These are phyloP conservation scores for Anoncus sp. DNA, from an alignment of 2,888 invertebrate species.

Conservation along the genomic window DNA sequence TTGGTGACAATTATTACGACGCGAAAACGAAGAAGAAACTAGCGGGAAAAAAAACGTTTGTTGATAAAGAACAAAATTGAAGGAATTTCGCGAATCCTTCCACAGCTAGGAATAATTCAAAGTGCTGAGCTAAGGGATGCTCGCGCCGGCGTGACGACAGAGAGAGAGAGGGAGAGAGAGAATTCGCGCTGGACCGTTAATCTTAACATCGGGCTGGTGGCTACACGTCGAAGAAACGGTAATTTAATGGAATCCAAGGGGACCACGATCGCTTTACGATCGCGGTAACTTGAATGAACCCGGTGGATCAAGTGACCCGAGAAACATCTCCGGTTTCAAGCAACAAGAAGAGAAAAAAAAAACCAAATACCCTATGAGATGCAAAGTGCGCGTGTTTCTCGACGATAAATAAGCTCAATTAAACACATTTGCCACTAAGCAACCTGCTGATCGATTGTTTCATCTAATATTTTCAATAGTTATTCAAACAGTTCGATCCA, in stretches of 20 bases:
- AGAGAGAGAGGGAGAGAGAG: constrained; percentile 5
- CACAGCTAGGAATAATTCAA: not conserved
- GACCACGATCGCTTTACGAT: constrained; percentile 41
- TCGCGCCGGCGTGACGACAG: constrained; percentile 45
- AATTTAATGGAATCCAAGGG: constrained; percentile 42
- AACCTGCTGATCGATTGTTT: constrained; percentile 18
- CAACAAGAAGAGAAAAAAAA: not conserved
- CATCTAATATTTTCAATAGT: not conserved
- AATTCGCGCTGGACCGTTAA: constrained; percentile 8
- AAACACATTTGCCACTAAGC: not conserved
- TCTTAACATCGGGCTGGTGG: constrained; percentile 29
- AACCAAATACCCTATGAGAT: constrained; percentile 14
- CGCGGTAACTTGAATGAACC: constrained; percentile 17
- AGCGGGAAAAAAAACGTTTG: not conserved
- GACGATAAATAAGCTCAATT: constrained; percentile 14
- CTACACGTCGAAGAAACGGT: constrained; percentile 37
- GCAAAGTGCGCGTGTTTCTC: constrained; percentile 21
- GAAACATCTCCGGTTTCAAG: not conserved
- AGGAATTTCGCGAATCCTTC: not conserved
- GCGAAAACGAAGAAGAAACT: not conserved
- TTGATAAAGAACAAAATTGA: not conserved
- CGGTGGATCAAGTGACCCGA: constrained; percentile 27
- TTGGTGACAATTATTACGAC: not conserved
- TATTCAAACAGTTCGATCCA: not conserved
- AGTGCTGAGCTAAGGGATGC: constrained; percentile 33